phyloP scores from a whole-genome alignment of 2,888 invertebrate species.

The Xylota segnis region DNA sequence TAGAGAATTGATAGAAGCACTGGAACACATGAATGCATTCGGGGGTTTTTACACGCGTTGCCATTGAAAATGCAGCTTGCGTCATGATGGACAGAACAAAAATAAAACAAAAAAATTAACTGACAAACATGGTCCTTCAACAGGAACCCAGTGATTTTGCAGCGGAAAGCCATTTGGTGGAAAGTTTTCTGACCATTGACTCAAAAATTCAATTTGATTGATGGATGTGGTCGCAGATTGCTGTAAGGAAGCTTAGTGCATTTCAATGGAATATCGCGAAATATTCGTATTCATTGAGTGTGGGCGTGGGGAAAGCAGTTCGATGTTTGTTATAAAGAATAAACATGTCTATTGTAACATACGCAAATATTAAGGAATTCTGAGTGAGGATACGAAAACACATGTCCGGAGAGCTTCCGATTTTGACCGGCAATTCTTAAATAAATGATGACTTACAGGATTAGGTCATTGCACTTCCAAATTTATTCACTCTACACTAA shows the following conservation, averaged over 20 bases:
- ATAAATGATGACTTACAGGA: too few species aligned
- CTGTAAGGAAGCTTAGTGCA: conserved; percentile 2
- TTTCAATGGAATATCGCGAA: conserved; percentile 2
- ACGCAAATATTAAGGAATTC: too few species aligned
- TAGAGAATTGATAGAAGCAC: conserved; percentile 40
- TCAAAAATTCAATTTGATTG: conserved; percentile 49
- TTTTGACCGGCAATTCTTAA: too few species aligned
- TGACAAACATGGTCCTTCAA: conserved; percentile 21
- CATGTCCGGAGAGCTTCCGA: too few species aligned
- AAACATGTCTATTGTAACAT: too few species aligned
- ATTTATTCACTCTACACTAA: too few species aligned
- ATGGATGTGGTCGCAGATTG: conserved; percentile 34
- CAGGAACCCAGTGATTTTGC: conserved; percentile 37
- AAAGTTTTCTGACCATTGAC: conserved; percentile 26
- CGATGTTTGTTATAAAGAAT: neutral
- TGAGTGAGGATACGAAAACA: too few species aligned
- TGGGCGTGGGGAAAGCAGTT: neutral
- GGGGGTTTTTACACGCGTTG: conserved; percentile 54
- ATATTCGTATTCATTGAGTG: neutral
- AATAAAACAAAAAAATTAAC: conserved; percentile 15
- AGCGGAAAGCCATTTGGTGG: conserved; percentile 44
- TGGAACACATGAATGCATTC: conserved; percentile 65
- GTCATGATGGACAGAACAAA: conserved; percentile 29
- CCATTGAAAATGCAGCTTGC: conserved; percentile 47
- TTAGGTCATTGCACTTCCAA: too few species aligned